Evolutionary conservation across 2,113 vertebrate genomes (phyloP).

Genomic region (Salvelinus alpinus): DNA sequence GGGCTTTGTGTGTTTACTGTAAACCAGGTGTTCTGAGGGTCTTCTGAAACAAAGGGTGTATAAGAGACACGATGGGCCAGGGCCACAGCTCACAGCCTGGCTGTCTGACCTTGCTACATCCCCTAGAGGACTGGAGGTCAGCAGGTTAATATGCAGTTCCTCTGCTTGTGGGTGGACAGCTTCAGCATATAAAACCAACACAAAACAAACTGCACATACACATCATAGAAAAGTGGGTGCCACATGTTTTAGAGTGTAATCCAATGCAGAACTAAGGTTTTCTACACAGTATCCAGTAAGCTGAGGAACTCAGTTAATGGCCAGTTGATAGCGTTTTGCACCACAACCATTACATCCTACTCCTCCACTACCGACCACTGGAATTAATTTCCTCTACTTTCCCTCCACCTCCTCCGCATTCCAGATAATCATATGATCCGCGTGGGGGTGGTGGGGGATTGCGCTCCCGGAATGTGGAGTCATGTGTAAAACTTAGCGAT

Average conservation of each 20-base stretch:
- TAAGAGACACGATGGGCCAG: slow-evolving; percentile 36
- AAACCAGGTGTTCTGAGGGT: neutral
- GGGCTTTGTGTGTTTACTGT: neutral
- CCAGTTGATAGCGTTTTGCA: no score
- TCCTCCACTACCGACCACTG: neutral
- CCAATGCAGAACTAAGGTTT: no score
- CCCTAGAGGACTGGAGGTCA: slow-evolving; percentile 8
- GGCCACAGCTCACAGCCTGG: slow-evolving; percentile 31
- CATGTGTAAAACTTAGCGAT: neutral
- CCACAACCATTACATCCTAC: neutral
- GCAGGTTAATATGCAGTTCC: slow-evolving; percentile 8
- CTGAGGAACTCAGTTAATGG: no score
- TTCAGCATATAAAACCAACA: neutral
- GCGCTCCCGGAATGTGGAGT: slow-evolving; percentile 1
- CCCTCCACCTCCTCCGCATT: neutral
- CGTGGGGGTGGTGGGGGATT: neutral
- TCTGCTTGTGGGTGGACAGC: neutral
- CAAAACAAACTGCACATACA: neutral
- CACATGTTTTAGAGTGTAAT: no score
- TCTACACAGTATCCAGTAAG: no score
- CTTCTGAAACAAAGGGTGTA: slow-evolving; percentile 26
- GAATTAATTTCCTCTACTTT: neutral
- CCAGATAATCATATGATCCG: neutral
- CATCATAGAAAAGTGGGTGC: no score
- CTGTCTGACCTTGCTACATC: slow-evolving; percentile 18